Conservation (phyloP, 2,888 invertebrate species). For the Catocala fraxini region DNA sequence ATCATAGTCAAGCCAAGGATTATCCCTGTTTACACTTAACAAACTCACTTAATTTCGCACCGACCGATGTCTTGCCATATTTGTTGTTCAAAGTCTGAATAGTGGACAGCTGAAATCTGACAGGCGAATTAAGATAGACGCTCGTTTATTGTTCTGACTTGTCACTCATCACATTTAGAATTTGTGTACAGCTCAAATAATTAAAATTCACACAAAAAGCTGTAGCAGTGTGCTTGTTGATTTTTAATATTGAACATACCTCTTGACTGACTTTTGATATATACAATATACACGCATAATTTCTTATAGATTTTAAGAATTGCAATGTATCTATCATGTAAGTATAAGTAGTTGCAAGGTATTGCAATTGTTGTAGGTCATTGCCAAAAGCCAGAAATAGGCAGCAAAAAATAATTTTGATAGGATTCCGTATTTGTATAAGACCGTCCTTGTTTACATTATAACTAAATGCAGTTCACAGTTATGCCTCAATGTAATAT, state of each 20-base stretch:
- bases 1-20: slow-evolving; percentile 87
- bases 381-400: no score
- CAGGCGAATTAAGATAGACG: slow-evolving; percentile 42
- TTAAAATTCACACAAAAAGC: no score
- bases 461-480: not conserved
- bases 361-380: no score
- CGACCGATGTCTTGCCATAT: slow-evolving; percentile 80
- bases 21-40: slow-evolving; percentile 88
- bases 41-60: slow-evolving; percentile 86
- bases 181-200: not conserved
- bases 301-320: no score
- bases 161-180: slow-evolving; percentile 21
- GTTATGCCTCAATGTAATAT: not conserved
- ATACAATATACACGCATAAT: no score
- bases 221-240: no score
- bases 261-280: no score
- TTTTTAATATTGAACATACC: no score
- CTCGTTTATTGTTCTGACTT: slow-evolving; percentile 32
- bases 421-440: no score
- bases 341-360: no score
- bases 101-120: slow-evolving; percentile 47
- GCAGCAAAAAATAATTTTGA: no score
- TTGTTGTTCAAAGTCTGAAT: slow-evolving; percentile 56
- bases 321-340: no score
- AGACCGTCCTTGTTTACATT: not conserved